Percentiles rank a stretch among this genome's conserved stretches.
Evolutionary conservation across 2,888 invertebrate species (phyloP).

Genomic region (Caenorhabditis doughertyi): DNA sequence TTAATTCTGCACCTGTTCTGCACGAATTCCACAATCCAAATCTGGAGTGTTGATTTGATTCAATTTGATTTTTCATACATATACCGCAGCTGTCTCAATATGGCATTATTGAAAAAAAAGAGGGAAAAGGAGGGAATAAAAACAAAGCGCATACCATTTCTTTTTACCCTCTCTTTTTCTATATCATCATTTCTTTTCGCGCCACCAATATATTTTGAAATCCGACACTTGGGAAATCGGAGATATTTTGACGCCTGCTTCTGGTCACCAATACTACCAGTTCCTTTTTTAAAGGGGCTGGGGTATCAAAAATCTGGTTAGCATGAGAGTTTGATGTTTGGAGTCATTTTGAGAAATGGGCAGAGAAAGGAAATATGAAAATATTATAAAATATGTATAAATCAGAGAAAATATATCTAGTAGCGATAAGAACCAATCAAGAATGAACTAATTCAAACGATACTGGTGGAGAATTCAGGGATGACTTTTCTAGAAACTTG

Average conservation of each 20-base stretch:
- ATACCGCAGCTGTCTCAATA: constrained; percentile 54
- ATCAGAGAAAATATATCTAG: no score
- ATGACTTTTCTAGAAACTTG: no score
- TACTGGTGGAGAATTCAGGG: no score
- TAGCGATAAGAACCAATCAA: no score
- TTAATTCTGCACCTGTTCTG: background rate
- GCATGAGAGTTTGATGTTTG: constrained; percentile 5
- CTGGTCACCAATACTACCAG: constrained; percentile 34
- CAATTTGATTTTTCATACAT: background rate
- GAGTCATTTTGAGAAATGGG: background rate
- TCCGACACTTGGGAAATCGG: constrained; percentile 54
- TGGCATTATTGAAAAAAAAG: constrained; percentile 20
- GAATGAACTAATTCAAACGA: no score
- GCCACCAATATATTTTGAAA: constrained; percentile 59
- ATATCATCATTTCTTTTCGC: constrained; percentile 22
- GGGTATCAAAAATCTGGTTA: constrained; percentile 36
- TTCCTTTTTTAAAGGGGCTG: constrained; percentile 8
- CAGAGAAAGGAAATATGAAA: background rate
- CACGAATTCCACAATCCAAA: background rate
- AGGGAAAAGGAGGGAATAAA: constrained; percentile 1
- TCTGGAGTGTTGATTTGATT: constrained; percentile 31
- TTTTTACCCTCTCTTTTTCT: background rate
- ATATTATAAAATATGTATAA: no score
- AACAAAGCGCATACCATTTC: constrained; percentile 28
- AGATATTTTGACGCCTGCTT: constrained; percentile 38